These are phyloP conservation scores for Megaceryle alcyon DNA, from an alignment of 2,797 vertebrate species.

Conservation along the genomic window DNA sequence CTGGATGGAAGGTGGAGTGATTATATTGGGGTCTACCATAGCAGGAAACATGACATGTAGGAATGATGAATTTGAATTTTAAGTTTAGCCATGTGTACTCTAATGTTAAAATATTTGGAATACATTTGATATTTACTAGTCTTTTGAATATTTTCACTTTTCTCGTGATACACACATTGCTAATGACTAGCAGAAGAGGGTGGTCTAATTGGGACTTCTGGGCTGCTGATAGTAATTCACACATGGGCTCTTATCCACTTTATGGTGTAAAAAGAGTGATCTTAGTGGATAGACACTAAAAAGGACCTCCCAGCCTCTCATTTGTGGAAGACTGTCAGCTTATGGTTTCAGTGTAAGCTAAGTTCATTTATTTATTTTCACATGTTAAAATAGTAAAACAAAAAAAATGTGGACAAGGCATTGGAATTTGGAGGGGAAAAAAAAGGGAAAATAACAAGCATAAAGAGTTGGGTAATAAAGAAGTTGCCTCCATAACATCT, in stretches of 20 bases:
- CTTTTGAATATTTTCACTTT: neutral
- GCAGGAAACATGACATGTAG: neutral
- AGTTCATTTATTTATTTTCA: neutral
- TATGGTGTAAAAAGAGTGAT: neutral
- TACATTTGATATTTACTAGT: neutral
- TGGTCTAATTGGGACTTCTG: neutral
- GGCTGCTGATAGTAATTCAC: neutral
- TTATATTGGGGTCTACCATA: neutral
- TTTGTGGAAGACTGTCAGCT: neutral
- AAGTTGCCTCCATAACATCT: neutral
- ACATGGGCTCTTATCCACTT: neutral
- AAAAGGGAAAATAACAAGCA: neutral
- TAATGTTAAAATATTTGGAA: neutral
- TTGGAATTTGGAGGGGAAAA: too few species aligned
- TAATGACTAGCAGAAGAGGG: neutral
- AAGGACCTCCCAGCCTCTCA: neutral
- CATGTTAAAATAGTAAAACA: neutral
- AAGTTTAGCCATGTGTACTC: neutral
- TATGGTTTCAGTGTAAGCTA: neutral
- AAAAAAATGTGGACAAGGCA: neutral
- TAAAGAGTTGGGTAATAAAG: neutral
- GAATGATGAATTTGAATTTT: neutral
- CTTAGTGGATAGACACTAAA: neutral
- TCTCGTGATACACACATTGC: rapidly evolving
- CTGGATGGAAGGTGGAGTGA: neutral